A percentile compares a stretch with the other conserved stretches of the same genome.
phyloP scores from a whole-genome alignment of 64 coral and sea anemone genomes.

The Stichodactyla helianthus region DNA sequence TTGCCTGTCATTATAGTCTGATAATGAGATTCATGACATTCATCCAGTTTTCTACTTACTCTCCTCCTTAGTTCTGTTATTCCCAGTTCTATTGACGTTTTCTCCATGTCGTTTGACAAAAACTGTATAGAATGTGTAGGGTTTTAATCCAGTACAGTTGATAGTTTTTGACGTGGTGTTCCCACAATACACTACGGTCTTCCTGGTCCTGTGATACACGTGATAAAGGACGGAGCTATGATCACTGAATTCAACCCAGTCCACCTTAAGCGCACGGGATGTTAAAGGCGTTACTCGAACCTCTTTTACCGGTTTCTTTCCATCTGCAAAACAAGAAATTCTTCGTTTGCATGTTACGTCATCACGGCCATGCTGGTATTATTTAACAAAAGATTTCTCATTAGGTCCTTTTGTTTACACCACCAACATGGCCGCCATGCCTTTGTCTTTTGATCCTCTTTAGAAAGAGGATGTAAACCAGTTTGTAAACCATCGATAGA shows the following conservation, averaged over 20 bases:
- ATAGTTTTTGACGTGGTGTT: slow-evolving; percentile 47
- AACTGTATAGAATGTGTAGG: slow-evolving; percentile 27
- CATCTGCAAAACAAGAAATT: background rate
- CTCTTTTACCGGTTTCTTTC: slow-evolving; percentile 12
- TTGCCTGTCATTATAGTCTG: too few relatives aligned
- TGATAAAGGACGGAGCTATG: slow-evolving; percentile 22
- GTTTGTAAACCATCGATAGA: too few relatives aligned
- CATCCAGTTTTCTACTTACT: slow-evolving; percentile 27
- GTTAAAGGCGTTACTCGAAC: slow-evolving; percentile 14
- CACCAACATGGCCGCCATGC: too few relatives aligned
- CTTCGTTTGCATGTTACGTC: too few relatives aligned
- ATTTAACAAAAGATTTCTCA: too few relatives aligned
- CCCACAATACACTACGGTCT: slow-evolving; percentile 44
- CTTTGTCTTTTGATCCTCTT: too few relatives aligned
- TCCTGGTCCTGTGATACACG: slow-evolving; percentile 12
- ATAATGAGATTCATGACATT: too few relatives aligned
- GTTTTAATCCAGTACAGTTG: slow-evolving; percentile 30
- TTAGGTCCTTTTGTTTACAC: too few relatives aligned
- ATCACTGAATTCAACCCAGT: slow-evolving; percentile 16
- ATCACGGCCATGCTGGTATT: too few relatives aligned
- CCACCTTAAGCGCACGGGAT: slow-evolving; percentile 17
- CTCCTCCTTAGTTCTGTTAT: slow-evolving; percentile 35
- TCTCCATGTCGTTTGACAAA: slow-evolving; percentile 39
- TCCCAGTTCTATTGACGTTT: slow-evolving; percentile 19
- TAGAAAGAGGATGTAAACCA: too few relatives aligned